A percentile compares a stretch with the other conserved stretches of the same genome.
Conservation (phyloP, 2,113 vertebrate species). For the Zosterops hypoxanthus region DNA sequence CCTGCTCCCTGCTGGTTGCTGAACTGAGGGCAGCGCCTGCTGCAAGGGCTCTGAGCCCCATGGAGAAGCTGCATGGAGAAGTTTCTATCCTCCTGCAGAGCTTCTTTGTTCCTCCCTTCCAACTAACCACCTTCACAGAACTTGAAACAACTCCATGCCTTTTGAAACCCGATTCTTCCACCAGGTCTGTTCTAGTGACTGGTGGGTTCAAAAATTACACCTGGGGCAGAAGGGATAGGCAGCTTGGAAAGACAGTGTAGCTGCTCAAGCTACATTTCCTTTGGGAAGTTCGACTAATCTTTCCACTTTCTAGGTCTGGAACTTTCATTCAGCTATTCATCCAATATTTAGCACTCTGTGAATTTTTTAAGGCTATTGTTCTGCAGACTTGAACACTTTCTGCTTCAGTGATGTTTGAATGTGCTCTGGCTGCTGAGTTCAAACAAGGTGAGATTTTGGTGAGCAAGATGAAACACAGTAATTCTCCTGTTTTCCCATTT, state of each 20-base stretch:
- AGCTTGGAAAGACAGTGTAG: background rate
- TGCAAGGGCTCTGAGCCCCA: fast-evolving
- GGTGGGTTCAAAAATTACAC: background rate
- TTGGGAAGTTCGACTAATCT: background rate
- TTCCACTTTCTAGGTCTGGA: background rate
- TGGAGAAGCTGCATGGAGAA: fast-evolving
- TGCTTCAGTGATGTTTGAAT: background rate
- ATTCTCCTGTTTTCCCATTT: background rate
- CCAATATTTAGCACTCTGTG: background rate
- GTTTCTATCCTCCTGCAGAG: background rate
- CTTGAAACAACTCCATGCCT: background rate
- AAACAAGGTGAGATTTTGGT: background rate
- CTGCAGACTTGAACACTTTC: background rate
- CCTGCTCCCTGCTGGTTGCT: background rate
- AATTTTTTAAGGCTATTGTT: slow-evolving; percentile 18
- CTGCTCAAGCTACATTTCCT: background rate
- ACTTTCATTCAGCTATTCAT: background rate
- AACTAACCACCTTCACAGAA: fast-evolving
- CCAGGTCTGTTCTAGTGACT: background rate
- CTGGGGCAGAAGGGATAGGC: background rate
- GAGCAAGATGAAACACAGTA: background rate
- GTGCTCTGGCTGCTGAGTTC: background rate
- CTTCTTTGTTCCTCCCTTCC: background rate
- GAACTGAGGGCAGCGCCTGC: background rate
- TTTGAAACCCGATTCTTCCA: background rate